These are phyloP conservation scores for Mico argentatus DNA, from an alignment of 2,797 vertebrate species.

Conservation along the genomic window DNA sequence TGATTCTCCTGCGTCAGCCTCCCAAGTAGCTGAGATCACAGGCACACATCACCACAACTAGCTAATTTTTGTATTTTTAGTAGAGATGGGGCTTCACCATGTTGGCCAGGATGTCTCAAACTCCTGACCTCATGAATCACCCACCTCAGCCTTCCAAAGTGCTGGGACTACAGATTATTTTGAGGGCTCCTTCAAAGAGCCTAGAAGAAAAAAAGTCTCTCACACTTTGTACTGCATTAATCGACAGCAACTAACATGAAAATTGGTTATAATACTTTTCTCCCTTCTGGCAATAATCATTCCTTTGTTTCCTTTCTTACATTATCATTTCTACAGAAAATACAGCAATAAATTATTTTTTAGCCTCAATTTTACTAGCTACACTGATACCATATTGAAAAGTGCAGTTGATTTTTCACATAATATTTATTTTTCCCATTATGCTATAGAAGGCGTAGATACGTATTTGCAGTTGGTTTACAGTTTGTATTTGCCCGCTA, in stretches of 20 bases:
- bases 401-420: slow-evolving; percentile 46
- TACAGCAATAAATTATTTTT: slow-evolving; percentile 32
- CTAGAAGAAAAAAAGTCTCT: not conserved
- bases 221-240: not conserved
- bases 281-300: not conserved
- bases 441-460: not conserved
- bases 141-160: not conserved
- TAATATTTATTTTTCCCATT: not conserved
- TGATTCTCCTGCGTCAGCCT: not conserved
- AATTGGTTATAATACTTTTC: not conserved
- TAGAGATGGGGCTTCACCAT: not conserved
- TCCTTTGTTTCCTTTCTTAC: slow-evolving; percentile 39
- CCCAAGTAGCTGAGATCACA: not conserved
- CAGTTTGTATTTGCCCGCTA: not conserved
- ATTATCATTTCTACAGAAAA: slow-evolving; percentile 48
- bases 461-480: not conserved
- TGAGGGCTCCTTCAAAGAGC: not conserved
- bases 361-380: not conserved
- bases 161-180: not conserved
- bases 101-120: not conserved
- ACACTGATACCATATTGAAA: slow-evolving; percentile 21
- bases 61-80: not conserved
- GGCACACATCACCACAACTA: too few relatives aligned
- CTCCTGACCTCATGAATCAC: not conserved
- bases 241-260: not conserved